phyloP scores from a whole-genome alignment of 2,113 vertebrate genomes.

The Nibea albiflora region DNA sequence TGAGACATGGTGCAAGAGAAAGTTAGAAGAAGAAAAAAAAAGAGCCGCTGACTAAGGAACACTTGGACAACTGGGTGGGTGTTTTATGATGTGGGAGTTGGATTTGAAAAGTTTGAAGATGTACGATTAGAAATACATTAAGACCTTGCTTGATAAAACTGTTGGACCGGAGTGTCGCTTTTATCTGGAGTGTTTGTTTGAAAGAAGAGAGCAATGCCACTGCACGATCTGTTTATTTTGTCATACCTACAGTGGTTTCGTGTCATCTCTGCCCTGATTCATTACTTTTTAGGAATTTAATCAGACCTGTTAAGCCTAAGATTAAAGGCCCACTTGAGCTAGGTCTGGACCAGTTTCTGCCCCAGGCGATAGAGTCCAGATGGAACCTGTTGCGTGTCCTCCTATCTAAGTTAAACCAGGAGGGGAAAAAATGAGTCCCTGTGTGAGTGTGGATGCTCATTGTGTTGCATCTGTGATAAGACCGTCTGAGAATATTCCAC shows the following conservation, averaged over 20 bases:
- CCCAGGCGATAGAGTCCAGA: constrained; percentile 65
- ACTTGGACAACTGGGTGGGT: constrained; percentile 42
- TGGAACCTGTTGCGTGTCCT: constrained; percentile 48
- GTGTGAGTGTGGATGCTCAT: constrained; percentile 14
- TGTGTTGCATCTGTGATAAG: constrained; percentile 58
- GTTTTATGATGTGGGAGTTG: constrained; percentile 53
- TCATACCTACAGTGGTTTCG: constrained; percentile 7
- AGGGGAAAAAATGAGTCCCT: constrained; percentile 33
- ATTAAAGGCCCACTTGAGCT: constrained; percentile 51
- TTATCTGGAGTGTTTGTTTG: background rate
- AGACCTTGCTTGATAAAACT: constrained; percentile 3
- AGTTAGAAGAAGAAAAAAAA: background rate
- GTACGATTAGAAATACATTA: constrained; percentile 30
- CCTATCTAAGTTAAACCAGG: constrained; percentile 39
- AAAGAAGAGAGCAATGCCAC: constrained; percentile 20
- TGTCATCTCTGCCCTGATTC: constrained; percentile 19
- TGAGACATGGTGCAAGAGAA: constrained; percentile 41
- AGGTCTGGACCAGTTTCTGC: constrained; percentile 42
- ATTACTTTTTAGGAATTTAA: constrained; percentile 54
- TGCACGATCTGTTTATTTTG: constrained; percentile 19
- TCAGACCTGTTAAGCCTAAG: constrained; percentile 32
- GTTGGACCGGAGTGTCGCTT: background rate
- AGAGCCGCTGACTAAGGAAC: constrained; percentile 53
- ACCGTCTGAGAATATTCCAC: constrained; percentile 57
- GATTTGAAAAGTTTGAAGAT: constrained; percentile 43